phyloP scores from a whole-genome alignment of 2,888 invertebrate species.

The Timandra comae region DNA sequence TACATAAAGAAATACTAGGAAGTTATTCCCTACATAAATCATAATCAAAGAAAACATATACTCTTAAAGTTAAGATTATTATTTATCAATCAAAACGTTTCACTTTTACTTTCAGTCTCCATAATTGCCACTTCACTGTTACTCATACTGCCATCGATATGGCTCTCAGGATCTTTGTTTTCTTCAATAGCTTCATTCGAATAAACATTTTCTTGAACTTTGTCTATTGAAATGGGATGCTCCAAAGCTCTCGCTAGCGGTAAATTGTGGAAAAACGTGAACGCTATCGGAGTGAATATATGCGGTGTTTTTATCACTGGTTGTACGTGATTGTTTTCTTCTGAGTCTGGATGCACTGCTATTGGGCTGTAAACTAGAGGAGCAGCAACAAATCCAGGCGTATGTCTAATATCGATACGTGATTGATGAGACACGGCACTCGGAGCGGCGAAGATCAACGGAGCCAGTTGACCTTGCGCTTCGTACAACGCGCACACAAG shows the following conservation, averaged over 20 bases:
- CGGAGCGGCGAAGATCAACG: slow-evolving; percentile 62
- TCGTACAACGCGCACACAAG: slow-evolving; percentile 31
- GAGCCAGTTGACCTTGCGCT: slow-evolving; percentile 40
- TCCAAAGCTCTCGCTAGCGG: slow-evolving; percentile 55
- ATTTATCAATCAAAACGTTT: too few species aligned
- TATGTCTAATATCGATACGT: slow-evolving; percentile 64
- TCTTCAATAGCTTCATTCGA: slow-evolving; percentile 14
- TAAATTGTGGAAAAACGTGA: slow-evolving; percentile 52
- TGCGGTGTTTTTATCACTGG: slow-evolving; percentile 24
- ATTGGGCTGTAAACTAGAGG: slow-evolving; percentile 49
- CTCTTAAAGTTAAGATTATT: background rate
- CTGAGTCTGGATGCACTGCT: slow-evolving; percentile 25
- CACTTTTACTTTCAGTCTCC: too few species aligned
- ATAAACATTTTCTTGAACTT: slow-evolving; percentile 25
- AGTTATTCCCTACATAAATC: too few species aligned
- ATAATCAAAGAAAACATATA: too few species aligned
- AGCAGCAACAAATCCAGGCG: slow-evolving; percentile 36
- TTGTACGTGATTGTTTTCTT: slow-evolving; percentile 6
- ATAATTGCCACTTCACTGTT: slow-evolving; percentile 2
- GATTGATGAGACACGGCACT: slow-evolving; percentile 77
- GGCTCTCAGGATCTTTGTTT: slow-evolving; percentile 3
- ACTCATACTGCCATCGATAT: slow-evolving; percentile 5
- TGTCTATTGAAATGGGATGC: slow-evolving; percentile 47
- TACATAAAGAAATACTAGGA: too few species aligned
- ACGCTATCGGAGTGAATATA: slow-evolving; percentile 38